phyloP scores from a whole-genome alignment of 2,113 vertebrate species.

The Gila orcuttii region DNA sequence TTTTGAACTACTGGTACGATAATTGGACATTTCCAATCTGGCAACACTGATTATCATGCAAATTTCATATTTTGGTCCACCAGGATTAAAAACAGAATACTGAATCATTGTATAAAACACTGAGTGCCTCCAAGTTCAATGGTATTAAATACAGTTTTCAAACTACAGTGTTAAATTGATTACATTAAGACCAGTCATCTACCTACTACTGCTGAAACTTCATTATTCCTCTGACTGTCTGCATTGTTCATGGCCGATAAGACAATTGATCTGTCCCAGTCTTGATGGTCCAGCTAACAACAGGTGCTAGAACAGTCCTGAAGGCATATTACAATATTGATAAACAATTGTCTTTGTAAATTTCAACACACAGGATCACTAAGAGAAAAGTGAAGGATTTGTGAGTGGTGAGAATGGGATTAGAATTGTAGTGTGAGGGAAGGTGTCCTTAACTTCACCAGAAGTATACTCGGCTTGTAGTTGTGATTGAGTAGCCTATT shows the following conservation, averaged over 20 bases:
- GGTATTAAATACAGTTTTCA: background rate
- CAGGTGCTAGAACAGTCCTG: background rate
- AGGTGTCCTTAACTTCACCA: background rate
- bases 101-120: background rate
- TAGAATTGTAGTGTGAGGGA: background rate
- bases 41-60: too few relatives aligned
- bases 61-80: too few relatives aligned
- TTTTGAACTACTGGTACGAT: too few relatives aligned
- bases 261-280: slow-evolving; percentile 3
- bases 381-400: background rate
- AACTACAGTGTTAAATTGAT: background rate
- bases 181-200: background rate
- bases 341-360: slow-evolving; percentile 3
- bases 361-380: background rate
- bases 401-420: background rate
- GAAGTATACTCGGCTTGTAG: too few relatives aligned
- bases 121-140: background rate
- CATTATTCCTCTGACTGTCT: background rate
- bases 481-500: too few relatives aligned
- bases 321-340: slow-evolving; percentile 27
- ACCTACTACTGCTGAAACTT: background rate
- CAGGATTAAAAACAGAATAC: background rate
- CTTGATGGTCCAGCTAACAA: background rate
- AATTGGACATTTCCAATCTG: too few relatives aligned
- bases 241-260: background rate